phyloP scores from a whole-genome alignment of 2,113 vertebrate species.

The Hemiprocne comata region DNA sequence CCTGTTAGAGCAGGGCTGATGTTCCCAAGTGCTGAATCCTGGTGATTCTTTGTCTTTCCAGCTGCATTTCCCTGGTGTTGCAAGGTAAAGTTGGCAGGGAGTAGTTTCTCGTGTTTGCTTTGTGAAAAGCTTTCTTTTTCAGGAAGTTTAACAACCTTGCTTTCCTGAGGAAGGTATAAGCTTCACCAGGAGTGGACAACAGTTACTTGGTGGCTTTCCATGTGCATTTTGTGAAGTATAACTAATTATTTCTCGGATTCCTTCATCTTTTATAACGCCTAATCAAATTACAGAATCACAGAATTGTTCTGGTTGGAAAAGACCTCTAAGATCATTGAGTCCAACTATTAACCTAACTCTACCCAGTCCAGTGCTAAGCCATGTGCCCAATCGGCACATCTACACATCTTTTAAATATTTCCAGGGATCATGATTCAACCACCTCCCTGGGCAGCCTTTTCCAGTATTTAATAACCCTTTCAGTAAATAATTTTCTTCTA shows the following conservation, averaged over 20 bases:
- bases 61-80: background rate
- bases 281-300: background rate
- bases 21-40: background rate
- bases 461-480: too few relatives aligned
- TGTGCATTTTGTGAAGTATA: background rate
- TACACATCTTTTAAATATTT: too few relatives aligned
- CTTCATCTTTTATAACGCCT: background rate
- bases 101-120: background rate
- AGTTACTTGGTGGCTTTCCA: background rate
- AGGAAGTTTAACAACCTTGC: background rate
- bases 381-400: too few relatives aligned
- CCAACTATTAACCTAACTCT: too few relatives aligned
- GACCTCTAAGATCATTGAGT: too few relatives aligned
- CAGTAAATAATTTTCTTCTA: too few relatives aligned
- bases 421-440: too few relatives aligned
- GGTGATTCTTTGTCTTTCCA: background rate
- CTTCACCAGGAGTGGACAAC: background rate
- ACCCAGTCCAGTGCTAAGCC: too few relatives aligned
- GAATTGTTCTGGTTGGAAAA: too few relatives aligned
- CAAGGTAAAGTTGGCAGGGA: background rate
- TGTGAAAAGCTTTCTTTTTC: background rate
- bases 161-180: background rate
- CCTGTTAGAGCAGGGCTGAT: background rate
- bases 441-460: too few relatives aligned
- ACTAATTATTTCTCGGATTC: background rate